Conservation (phyloP, 2,888 invertebrate genomes). For the Euzophera pinguis region DNA sequence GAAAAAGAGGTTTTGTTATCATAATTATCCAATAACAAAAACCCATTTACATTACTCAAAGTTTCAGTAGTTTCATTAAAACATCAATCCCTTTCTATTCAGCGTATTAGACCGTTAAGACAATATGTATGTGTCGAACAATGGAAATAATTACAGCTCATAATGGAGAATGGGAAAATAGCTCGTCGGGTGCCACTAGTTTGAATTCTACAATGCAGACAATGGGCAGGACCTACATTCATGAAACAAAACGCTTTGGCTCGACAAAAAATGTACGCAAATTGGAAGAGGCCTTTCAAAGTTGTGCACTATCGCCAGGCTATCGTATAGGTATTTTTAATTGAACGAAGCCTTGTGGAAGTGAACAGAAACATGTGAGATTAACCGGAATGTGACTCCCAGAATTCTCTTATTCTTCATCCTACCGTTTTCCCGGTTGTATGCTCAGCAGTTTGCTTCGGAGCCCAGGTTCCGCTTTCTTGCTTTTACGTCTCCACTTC, state of each 20-base stretch:
- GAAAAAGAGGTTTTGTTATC: too few species aligned
- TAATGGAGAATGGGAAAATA: constrained; percentile 73
- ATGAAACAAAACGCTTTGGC: constrained; percentile 64
- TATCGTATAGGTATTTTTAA: background rate
- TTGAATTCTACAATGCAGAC: constrained; percentile 68
- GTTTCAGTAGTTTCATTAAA: background rate
- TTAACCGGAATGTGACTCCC: too few species aligned
- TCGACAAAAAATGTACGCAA: constrained; percentile 57
- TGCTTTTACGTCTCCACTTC: too few species aligned
- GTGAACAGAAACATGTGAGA: too few species aligned
- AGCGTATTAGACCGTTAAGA: constrained; percentile 41
- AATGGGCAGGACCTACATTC: constrained; percentile 66
- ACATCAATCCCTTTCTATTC: background rate
- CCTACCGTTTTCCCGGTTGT: too few species aligned
- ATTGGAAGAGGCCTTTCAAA: constrained; percentile 31
- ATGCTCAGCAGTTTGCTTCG: too few species aligned
- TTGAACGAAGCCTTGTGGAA: background rate
- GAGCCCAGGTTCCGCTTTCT: too few species aligned
- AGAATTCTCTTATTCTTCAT: too few species aligned
- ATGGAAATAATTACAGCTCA: constrained; percentile 67
- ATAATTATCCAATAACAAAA: background rate
- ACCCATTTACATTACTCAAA: background rate
- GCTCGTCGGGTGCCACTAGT: constrained; percentile 62
- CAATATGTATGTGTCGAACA: constrained; percentile 63
- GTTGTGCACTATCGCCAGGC: background rate